Base-by-base conservation (phyloP, 1,140 invertebrate genomes). In the Protaetia brevitarsis region DNA sequence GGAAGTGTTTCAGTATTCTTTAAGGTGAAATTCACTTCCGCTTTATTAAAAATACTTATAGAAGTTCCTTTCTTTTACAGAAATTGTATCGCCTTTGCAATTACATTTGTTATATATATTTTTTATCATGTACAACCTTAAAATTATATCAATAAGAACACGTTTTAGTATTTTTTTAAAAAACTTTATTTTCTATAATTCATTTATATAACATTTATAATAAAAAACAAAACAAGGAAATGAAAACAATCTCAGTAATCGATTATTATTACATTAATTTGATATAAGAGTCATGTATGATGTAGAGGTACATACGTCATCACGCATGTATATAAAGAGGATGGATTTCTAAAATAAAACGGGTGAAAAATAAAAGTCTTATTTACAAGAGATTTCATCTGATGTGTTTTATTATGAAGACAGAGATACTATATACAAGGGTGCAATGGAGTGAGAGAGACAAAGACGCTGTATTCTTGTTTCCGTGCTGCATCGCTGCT, bases 401-500 rank as follows among this genome's bases (percentile, higher is more conserved):
- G 72, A 75, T 73, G 71, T 76, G 73, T 74, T 77, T 76, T 73
- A 76, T 74, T 72, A 76, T 71, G 68, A 76, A 72, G 71, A 76
- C 72, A 70, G 73, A 73, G 67, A 77, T 71, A 71, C 72, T 77
- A 75, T 75, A 76, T 73, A 77, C 74, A 74, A 75, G 71, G 69
- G 73, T 72, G 72, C 72, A 75, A 66, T 74, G 76, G 36, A 77
- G 68, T 63, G 76, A 76, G 34, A 74, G 69, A 68, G 72, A 69
- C 62, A 74, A 64, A 28, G 75, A 72, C 31, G 76, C 76, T 30
- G 75, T 77, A 65, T 77, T 78, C 68, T 74, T 75, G 68, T 77
- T 78, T 65, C 89, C 90, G 71, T 92, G 90, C 78, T 93, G 90
- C 90, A 93, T 93, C 6, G 91, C 91, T 34, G 90, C 90, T 66